phyloP scores from a whole-genome alignment of 2,888 invertebrate genomes.

The Tromatobia lineatoria region DNA sequence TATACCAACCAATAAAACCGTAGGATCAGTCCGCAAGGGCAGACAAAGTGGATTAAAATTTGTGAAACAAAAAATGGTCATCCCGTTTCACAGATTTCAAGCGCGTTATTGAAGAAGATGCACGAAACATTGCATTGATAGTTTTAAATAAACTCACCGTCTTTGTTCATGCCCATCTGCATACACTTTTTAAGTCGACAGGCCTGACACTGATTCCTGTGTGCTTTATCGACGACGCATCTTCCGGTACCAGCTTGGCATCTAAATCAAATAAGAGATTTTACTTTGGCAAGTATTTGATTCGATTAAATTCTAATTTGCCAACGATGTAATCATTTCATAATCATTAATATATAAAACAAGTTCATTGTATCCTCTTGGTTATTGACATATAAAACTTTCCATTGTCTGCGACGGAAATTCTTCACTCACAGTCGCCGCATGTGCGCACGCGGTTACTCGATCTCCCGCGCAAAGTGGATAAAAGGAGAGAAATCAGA shows the following conservation, averaged over 20 bases:
- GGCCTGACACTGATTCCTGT: constrained; percentile 99
- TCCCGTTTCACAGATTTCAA: too few relatives aligned
- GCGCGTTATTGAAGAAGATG: too few relatives aligned
- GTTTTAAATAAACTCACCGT: constrained; percentile 92
- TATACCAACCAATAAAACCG: too few relatives aligned
- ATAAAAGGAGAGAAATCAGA: constrained; percentile 11
- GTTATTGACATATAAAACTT: background rate
- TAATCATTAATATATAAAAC: background rate
- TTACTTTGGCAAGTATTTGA: background rate
- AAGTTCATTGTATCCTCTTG: background rate
- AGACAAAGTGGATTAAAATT: too few relatives aligned
- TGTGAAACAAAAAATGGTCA: too few relatives aligned
- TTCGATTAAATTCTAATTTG: background rate
- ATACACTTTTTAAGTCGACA: constrained; percentile 99
- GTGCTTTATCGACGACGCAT: constrained; percentile 99
- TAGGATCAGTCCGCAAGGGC: too few relatives aligned
- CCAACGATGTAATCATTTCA: background rate
- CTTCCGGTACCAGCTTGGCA: constrained; percentile 99
- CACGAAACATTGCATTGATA: too few relatives aligned
- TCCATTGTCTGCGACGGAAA: background rate
- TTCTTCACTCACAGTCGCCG: background rate
- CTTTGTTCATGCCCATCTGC: constrained; percentile 99
- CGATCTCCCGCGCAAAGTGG: background rate
- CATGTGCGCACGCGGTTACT: background rate
- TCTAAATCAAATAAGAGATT: constrained; percentile 86